Conservation (phyloP, 1,140 invertebrate species). For the Telenomus remus region DNA sequence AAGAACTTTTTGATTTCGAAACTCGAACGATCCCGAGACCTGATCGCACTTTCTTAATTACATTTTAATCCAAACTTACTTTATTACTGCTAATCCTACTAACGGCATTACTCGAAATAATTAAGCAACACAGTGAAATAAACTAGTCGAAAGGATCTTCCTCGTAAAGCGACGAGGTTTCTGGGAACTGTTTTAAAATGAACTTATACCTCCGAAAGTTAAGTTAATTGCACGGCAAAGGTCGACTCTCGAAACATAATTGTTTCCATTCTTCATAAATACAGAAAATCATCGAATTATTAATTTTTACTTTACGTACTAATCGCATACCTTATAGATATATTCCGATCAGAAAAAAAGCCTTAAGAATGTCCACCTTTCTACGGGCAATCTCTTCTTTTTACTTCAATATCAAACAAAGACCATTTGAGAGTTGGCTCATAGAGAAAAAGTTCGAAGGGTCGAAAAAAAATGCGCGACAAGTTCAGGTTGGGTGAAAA, state of each 20-base stretch:
- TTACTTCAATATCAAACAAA: background rate
- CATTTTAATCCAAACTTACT: conserved; percentile 50
- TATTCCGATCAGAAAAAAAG: no score
- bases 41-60: conserved; percentile 38
- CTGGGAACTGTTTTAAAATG: conserved; percentile 2
- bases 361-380: no score
- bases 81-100: conserved; percentile 40
- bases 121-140: conserved; percentile 25
- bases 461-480: conserved; percentile 23
- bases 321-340: no score
- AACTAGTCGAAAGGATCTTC: conserved; percentile 26
- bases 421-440: conserved; percentile 1
- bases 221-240: no score
- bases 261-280: no score
- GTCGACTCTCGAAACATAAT: no score
- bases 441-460: background rate
- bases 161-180: conserved; percentile 10
- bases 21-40: conserved; percentile 24
- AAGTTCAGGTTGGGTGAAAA: conserved; percentile 37
- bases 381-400: no score
- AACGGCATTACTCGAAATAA: conserved; percentile 34
- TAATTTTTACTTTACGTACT: no score
- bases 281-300: no score
- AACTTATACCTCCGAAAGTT: background rate
- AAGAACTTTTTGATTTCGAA: conserved; percentile 31